These are phyloP conservation scores for Atlantisia rogersi DNA, from an alignment of 2,113 vertebrate genomes.

Conservation along the genomic window DNA sequence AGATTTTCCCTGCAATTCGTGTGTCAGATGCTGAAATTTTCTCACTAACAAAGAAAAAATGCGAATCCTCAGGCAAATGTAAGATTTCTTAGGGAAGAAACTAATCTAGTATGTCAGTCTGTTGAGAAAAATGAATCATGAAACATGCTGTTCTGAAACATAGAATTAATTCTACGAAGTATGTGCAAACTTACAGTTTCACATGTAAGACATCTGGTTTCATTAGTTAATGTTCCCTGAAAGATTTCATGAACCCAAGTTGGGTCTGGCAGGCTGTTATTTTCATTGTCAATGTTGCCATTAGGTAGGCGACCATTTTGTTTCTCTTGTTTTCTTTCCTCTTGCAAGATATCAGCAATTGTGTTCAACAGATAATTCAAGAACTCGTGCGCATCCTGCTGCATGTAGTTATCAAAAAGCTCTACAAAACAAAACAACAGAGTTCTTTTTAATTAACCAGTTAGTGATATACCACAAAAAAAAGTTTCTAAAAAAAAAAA, in stretches of 20 bases:
- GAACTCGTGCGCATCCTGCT: conserved; percentile 98
- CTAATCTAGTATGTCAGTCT: neutral
- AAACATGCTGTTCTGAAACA: neutral
- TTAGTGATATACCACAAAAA: neutral
- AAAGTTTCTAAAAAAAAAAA: neutral
- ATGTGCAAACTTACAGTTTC: conserved; percentile 78
- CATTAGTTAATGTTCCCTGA: conserved; percentile 86
- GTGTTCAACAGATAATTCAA: conserved; percentile 98
- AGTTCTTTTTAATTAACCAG: neutral
- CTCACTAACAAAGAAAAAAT: neutral
- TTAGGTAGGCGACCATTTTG: conserved; percentile 93
- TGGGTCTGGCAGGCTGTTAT: conserved; percentile 77
- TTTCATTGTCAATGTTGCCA: conserved; percentile 77
- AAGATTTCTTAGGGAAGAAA: neutral
- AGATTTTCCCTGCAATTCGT: neutral
- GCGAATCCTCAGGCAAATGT: rapidly evolving
- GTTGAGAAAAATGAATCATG: neutral
- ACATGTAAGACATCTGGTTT: conserved; percentile 87
- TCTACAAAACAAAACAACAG: conserved; percentile 76
- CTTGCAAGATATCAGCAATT: conserved; percentile 96
- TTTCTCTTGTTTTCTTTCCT: conserved; percentile 94
- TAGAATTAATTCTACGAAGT: rapidly evolving
- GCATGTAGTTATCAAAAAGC: conserved; percentile 99
- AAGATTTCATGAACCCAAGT: conserved; percentile 88
- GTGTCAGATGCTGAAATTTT: neutral